Evolutionary conservation across 1,140 invertebrate genomes (phyloP), one percentile per base, ranked within the genome.

Genomic region (Rhyacophila brunnea): DNA sequence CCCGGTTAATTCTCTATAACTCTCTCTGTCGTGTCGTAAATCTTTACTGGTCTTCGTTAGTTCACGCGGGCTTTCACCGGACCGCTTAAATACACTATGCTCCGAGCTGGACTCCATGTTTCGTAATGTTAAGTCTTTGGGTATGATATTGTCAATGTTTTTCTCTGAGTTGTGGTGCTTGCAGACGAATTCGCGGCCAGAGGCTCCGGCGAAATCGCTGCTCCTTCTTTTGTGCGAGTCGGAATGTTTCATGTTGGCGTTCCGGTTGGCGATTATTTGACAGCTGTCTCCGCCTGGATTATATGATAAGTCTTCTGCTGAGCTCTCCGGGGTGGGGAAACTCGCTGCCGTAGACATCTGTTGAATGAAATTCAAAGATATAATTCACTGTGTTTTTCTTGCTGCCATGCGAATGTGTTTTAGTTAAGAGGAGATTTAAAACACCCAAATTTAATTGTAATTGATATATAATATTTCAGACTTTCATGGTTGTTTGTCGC

Each of bases 191-290:
- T 65, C 62, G 47, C 38, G 40, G n/a, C 55, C 44, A 40, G 60
- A 62, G 9, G 64, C 34, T 15, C 56, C 57, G 6, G 64, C 59
- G 18, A 65, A 58, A 34, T 65, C 64, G 55, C 64, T 65, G 45
- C 64, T 62, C 52, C 64, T 46, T 40, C 64, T 20, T 32, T 62
- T 65, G 38, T 65, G 59, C 13, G 50, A 58, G 48, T 61, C 60
- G 35, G 72, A 71, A 56, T 73, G 71, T 66, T 73, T 72, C 9
- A 59, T 56, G 44, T 64, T 64, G 55, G 71, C 74, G 67, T 70
- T 72, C 48, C 74, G 65, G 69, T 77, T 79, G 67, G 74, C 72
- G 55, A 78, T 74, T 68, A 77, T 76, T 63, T 72, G 71, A 66
- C 75, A 77, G 65, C 74, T 74, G 1, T 75, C 69, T 1, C 68